These are phyloP conservation scores for Mohoua ochrocephala DNA, from an alignment of 2,113 vertebrate genomes.

Conservation along the genomic window DNA sequence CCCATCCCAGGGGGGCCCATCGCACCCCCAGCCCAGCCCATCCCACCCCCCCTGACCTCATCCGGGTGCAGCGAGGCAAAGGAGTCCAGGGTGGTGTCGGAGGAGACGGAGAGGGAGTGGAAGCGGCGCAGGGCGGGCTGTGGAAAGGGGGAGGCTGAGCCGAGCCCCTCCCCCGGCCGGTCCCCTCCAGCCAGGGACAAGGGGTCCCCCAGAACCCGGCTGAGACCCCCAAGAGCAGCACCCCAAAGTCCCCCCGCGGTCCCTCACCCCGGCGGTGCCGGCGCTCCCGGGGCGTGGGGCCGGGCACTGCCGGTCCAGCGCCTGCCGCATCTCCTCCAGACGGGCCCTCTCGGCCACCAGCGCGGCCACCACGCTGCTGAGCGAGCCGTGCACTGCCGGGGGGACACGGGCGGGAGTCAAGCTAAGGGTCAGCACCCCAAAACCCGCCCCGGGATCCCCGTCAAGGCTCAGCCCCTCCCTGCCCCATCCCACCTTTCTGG, in stretches of 20 bases:
- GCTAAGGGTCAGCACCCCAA: accelerated
- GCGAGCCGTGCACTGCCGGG: conserved; percentile 68
- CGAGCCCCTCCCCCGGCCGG: accelerated
- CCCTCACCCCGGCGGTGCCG: not conserved
- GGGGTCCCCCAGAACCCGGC: not conserved
- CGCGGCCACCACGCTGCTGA: conserved; percentile 64
- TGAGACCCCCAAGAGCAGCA: not conserved
- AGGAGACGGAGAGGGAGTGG: conserved; percentile 86
- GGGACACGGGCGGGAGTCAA: not conserved
- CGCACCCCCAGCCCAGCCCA: accelerated
- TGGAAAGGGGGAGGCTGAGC: not conserved
- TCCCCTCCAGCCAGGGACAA: not conserved
- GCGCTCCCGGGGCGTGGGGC: not conserved
- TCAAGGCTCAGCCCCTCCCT: accelerated
- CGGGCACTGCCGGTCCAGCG: not conserved
- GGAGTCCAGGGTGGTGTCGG: conserved; percentile 84
- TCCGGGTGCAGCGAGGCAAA: conserved; percentile 82
- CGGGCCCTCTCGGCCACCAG: conserved; percentile 56
- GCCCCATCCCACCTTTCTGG: conserved; percentile 73
- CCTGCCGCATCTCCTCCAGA: conserved; percentile 56
- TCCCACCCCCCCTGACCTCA: conserved; percentile 68
- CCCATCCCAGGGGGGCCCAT: accelerated
- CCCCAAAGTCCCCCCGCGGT: accelerated
- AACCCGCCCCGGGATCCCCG: accelerated
- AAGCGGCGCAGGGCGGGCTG: conserved; percentile 74